Evolutionary conservation across 1,140 invertebrate species (phyloP), one percentile per base, ranked within the genome.

Genomic region (Meloidogyne exigua): DNA sequence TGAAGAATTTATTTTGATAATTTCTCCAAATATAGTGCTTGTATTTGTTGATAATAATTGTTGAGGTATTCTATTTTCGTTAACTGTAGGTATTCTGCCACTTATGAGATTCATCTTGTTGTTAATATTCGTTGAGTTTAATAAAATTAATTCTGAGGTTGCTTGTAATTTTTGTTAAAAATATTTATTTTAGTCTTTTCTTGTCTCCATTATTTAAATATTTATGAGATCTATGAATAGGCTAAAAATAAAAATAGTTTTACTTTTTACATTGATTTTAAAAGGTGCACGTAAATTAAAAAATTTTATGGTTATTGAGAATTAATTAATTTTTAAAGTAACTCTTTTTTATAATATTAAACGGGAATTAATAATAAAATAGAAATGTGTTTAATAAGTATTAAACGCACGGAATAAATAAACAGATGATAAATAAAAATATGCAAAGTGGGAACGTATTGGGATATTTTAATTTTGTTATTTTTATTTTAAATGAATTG

Each of bases 21-120:
- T 71, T 71, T 71, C 62, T 71, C 44, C 4, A 26, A 42, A 9
- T 42, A 26, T 28, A 49, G 36, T 44, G 62, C 25, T 44, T 26
- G 44, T 25, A 10, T 39, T 18, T 26, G 18, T 57, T 15, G 18
- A 18, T 62, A 44, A 71, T 71, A 62, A 57, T 49, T 44, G 44
- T 71, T 71, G 44, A 44, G 36, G 69, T 62, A 62, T 28, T 44
- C 15, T 69, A 25, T 69, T 21, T 39, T 57, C 18, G 21, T 9
- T 57, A 3, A 9, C 18, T 57, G 49, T n/a, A n/a, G n/a, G 3
- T 57, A 62, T 71, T 71, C 44, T 42, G 7, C 18, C 12, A 44
- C 68, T 44, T 36, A 71, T 26, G 69, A 49, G 62, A 71, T 57
- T 28, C 44, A 42, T 70, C 13, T 57, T 62, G 68, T 49, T 44